A percentile compares a stretch with the other conserved stretches of the same genome.
Conservation (phyloP, 2,113 vertebrate genomes). For the Burhinus oedicnemus region DNA sequence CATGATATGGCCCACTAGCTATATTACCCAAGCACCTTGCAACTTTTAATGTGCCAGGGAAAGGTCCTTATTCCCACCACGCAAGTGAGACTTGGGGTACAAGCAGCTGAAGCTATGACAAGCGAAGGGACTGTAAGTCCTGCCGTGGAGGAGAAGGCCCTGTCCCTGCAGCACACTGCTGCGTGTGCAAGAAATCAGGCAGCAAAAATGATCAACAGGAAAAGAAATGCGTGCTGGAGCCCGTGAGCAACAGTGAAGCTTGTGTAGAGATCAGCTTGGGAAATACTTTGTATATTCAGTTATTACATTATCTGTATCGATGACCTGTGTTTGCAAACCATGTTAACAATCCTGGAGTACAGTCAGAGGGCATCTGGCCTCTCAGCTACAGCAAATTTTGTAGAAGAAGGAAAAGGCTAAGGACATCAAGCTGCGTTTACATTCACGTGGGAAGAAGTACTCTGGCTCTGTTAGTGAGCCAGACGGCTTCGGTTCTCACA, state of each 20-base stretch:
- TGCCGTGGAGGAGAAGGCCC: not conserved
- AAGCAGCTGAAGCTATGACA: not conserved
- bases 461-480: conserved; percentile 28
- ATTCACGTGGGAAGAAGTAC: not conserved
- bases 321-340: not conserved
- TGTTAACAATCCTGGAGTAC: not conserved
- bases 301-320: not conserved
- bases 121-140: not conserved
- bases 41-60: not conserved
- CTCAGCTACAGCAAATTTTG: not conserved
- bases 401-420: not conserved
- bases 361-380: not conserved
- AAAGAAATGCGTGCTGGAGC: not conserved
- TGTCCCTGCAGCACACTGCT: not conserved
- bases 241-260: not conserved
- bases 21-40: not conserved
- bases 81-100: not conserved
- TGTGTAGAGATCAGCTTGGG: not conserved
- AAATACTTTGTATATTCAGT: not conserved
- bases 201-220: not conserved
- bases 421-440: not conserved
- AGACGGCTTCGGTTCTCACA: conserved; percentile 28
- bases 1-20: not conserved
- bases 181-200: not conserved
- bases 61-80: not conserved